These are phyloP conservation scores for Drosophila ohnishii DNA, from an alignment of 1,140 invertebrate genomes.

Conservation along the genomic window DNA sequence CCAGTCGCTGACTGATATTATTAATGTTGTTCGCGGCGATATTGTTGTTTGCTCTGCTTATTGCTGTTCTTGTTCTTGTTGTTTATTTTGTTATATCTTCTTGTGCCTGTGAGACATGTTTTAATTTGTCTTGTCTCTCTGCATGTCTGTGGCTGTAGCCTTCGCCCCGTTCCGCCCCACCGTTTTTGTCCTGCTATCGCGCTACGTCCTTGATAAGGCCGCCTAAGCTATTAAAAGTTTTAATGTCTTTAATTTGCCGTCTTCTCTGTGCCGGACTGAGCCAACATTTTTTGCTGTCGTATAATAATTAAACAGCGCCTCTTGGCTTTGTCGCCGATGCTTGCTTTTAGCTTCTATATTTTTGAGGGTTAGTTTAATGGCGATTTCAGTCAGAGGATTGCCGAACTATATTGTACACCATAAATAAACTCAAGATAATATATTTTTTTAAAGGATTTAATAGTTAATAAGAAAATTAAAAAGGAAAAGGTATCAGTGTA, in stretches of 20 bases:
- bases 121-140: constrained; percentile 61
- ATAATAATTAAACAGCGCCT: constrained; percentile 67
- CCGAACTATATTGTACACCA: constrained; percentile 15
- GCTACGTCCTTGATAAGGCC: constrained; percentile 57
- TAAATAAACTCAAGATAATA: background rate
- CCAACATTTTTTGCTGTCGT: constrained; percentile 21
- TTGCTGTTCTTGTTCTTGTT: constrained; percentile 24
- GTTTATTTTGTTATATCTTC: constrained; percentile 54
- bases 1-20: constrained; percentile 44
- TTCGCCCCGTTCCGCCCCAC: background rate
- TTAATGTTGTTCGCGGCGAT: constrained; percentile 43
- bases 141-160: constrained; percentile 25
- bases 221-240: constrained; percentile 75
- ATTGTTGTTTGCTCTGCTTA: constrained; percentile 31
- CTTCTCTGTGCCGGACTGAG: constrained; percentile 23
- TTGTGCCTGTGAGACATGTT: constrained; percentile 56
- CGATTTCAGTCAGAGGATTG: constrained; percentile 32
- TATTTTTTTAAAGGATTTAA: no score
- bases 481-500: no score
- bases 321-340: constrained; percentile 35
- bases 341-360: constrained; percentile 19
- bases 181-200: constrained; percentile 7
- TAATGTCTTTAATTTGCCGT: constrained; percentile 42
- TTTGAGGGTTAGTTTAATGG: constrained; percentile 56
- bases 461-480: background rate